Evolutionary conservation across 2,888 invertebrate genomes (phyloP).

Genomic region (Meloe dianella): DNA sequence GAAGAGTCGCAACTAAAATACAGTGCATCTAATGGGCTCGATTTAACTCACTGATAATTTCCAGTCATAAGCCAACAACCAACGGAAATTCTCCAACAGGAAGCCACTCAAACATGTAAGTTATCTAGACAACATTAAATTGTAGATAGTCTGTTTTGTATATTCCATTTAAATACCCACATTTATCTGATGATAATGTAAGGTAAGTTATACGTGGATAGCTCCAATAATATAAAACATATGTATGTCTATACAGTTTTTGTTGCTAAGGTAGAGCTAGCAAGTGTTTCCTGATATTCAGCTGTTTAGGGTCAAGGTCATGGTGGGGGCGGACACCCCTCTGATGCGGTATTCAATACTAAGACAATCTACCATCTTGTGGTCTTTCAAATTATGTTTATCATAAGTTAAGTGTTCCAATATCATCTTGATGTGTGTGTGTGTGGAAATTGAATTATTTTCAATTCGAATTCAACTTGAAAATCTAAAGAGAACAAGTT

Average conservation of each 20-base stretch:
- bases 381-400: too few species aligned
- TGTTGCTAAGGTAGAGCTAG: conserved; percentile 36
- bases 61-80: too few species aligned
- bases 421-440: too few species aligned
- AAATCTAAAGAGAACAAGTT: background rate
- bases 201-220: background rate
- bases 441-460: too few species aligned
- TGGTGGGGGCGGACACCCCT: conserved; percentile 48
- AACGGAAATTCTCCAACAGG: background rate
- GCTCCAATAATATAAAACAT: background rate
- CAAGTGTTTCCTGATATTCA: conserved; percentile 37
- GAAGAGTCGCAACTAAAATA: background rate
- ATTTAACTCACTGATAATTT: background rate
- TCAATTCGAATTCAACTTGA: background rate
- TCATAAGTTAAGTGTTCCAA: too few species aligned
- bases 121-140: background rate
- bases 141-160: background rate
- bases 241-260: conserved; percentile 5
- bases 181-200: conserved; percentile 4
- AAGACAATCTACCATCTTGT: background rate
- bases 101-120: conserved; percentile 10
- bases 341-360: conserved; percentile 15
- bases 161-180: background rate
- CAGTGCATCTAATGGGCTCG: background rate
- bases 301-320: conserved; percentile 51